Evolutionary conservation across 2,797 vertebrate species (phyloP), one percentile per base, ranked within the genome.

Genomic region (Xenops minutus): DNA sequence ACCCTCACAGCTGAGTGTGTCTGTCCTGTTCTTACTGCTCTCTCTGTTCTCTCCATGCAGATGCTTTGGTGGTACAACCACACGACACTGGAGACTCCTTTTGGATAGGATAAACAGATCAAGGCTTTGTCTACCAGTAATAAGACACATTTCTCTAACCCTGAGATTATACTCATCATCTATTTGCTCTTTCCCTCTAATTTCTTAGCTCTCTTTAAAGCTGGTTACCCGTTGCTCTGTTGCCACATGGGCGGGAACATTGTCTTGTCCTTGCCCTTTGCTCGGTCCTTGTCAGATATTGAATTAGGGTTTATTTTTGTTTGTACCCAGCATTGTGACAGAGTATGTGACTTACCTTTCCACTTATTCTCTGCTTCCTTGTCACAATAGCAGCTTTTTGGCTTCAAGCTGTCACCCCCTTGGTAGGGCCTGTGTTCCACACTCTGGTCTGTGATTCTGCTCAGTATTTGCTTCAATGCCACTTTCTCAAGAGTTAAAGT

Each of bases 211-310:
- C 7, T 24, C 19, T 75, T 10, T 54, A 54, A 63, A 72, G 34
- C n/a, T 48, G 37, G 18, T 85, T 37, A 21, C 21, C 12, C 41
- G 34, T 8, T 23, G 4, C 49, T 80, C 14, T 41, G 3, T 2
- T 32, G 29, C n/a, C 34, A 19, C 30, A 7, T 0, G 0, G 24
- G 21, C 46, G 39, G 14, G 27, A 52, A 11, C 13, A 8, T 0
- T 30, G 21, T 30, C 69, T 21, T 51, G 5, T 48, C 74, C 49
- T 37, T 48, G 22, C 16, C 27, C 24, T 68, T 67, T 32, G 30
- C 14, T 83, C 7, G 19, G 74, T 46, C 41, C 81, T 54, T 69
- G 23, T 62, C 77, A 48, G 17, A 32, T 37, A 29, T 2, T 59
- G 55, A 48, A 41, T 20, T 78, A 18, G 21, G 15, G 2, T 36